Conservation (phyloP, 2,113 vertebrate genomes). For the Dromaius novaehollandiae region DNA sequence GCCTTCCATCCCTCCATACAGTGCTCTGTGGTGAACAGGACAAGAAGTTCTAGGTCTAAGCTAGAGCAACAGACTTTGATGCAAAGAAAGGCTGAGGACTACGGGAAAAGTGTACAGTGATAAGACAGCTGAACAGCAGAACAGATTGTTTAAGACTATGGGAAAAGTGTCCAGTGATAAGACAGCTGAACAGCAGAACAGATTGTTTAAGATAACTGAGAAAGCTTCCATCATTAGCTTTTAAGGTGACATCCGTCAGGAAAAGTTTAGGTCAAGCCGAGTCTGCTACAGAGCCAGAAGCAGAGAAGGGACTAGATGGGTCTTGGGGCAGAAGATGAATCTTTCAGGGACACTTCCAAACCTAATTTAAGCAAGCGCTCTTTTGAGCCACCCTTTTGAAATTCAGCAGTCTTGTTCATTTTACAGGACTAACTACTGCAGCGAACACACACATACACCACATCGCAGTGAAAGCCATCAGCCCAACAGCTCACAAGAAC, state of each 20-base stretch:
- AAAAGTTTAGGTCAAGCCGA: not conserved
- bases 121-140: not conserved
- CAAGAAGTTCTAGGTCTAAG: not conserved
- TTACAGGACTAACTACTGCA: not conserved
- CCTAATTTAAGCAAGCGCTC: not conserved
- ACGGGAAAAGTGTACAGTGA: not conserved
- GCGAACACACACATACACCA: accelerated
- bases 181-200: not conserved
- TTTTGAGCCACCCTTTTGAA: not conserved
- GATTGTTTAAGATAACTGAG: not conserved
- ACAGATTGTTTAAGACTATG: too few relatives aligned
- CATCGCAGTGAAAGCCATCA: not conserved
- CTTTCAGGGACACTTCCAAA: not conserved
- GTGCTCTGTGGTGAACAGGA: not conserved
- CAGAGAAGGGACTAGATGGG: not conserved
- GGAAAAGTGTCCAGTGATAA: not conserved
- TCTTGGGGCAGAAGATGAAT: not conserved
- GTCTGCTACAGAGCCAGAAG: not conserved
- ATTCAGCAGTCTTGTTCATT: not conserved
- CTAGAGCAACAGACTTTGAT: not conserved
- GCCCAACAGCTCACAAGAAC: not conserved
- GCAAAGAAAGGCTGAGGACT: not conserved
- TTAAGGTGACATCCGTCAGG: too few relatives aligned
- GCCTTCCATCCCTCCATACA: not conserved
- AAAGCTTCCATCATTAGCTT: not conserved